phyloP scores from a whole-genome alignment of 2,888 invertebrate species.

The Synanthedon vespiformis region DNA sequence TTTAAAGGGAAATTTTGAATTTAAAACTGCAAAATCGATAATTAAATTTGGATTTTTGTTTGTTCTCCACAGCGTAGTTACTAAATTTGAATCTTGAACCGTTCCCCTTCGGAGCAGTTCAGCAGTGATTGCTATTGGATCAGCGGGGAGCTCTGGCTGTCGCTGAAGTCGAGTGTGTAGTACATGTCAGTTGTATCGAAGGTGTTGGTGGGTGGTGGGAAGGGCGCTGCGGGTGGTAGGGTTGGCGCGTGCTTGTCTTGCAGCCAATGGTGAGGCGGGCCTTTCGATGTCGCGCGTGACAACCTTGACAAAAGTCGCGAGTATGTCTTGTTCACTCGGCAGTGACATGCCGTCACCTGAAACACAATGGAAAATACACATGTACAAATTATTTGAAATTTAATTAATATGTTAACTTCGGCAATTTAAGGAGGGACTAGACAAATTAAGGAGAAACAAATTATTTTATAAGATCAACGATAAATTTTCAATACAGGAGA shows the following conservation, averaged over 20 bases:
- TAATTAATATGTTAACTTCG: too few species aligned
- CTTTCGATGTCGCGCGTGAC: constrained; percentile 44
- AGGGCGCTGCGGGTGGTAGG: constrained; percentile 21
- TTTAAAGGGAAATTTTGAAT: too few species aligned
- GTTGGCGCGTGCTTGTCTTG: constrained; percentile 63
- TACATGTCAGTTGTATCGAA: constrained; percentile 81
- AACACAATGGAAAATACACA: constrained; percentile 9
- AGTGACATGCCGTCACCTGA: constrained; percentile 82
- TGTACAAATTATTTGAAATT: background rate
- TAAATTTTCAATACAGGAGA: too few species aligned
- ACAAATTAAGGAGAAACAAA: too few species aligned
- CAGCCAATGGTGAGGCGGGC: constrained; percentile 69
- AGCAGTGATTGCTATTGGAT: constrained; percentile 74
- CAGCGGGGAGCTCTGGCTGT: constrained; percentile 80
- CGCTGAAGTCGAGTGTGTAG: constrained; percentile 82
- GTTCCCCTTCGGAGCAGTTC: constrained; percentile 64
- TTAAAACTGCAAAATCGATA: too few species aligned
- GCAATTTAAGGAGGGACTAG: too few species aligned
- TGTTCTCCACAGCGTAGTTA: background rate
- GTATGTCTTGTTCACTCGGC: constrained; percentile 83
- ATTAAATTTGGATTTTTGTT: too few species aligned
- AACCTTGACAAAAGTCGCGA: constrained; percentile 72
- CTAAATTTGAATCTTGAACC: constrained; percentile 60
- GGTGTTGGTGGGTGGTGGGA: constrained; percentile 47
- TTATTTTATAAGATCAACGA: too few species aligned